These are phyloP conservation scores for Aselliscus stoliczkanus DNA, from an alignment of 2,797 vertebrate genomes.

Conservation along the genomic window DNA sequence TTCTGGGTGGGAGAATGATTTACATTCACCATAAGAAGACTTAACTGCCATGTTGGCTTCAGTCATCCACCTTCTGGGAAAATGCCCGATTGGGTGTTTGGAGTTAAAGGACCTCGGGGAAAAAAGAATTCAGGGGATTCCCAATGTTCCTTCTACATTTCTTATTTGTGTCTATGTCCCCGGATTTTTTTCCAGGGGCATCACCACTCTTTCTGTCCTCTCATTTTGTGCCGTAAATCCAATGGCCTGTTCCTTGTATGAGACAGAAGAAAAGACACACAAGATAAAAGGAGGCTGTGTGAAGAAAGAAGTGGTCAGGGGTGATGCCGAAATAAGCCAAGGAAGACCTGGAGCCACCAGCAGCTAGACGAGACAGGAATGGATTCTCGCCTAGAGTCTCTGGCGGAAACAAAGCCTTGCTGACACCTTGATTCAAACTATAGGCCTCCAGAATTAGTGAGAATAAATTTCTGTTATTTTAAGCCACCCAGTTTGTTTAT, in stretches of 20 bases:
- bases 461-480: background rate
- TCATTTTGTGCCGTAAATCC: background rate
- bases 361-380: background rate
- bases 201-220: background rate
- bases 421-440: background rate
- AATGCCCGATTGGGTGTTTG: background rate
- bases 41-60: accelerated
- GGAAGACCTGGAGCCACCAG: background rate
- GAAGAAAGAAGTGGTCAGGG: background rate
- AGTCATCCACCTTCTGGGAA: background rate
- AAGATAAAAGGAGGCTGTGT: background rate
- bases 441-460: background rate
- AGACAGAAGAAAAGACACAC: background rate
- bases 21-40: background rate
- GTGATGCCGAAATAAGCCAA: background rate
- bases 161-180: background rate
- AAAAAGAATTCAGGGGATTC: background rate
- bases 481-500: background rate
- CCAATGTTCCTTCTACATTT: background rate
- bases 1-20: background rate
- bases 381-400: background rate
- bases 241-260: background rate
- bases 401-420: background rate
- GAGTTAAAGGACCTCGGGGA: background rate
- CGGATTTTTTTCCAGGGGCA: background rate